phyloP scores from a whole-genome alignment of 2,888 invertebrate genomes.

The Polyommatus icarus region DNA sequence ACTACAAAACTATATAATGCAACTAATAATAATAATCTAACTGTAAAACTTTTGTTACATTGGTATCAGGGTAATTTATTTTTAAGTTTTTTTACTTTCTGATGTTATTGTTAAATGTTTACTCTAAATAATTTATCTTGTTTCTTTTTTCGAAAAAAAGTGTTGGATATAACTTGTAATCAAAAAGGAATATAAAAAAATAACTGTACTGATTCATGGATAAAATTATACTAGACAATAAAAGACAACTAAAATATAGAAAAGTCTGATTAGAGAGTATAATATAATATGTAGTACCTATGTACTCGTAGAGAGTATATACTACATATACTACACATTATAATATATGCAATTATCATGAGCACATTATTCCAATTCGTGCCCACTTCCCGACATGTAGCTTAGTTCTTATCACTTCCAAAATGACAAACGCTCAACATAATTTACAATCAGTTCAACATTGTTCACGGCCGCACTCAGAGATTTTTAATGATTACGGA shows the following conservation, averaged over 20 bases:
- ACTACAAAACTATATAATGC: conserved; percentile 48
- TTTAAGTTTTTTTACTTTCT: background rate
- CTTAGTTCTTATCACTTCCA: no score
- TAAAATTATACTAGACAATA: background rate
- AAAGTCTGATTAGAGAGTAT: background rate
- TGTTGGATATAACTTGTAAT: no score
- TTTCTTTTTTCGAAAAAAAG: no score
- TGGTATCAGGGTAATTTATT: background rate
- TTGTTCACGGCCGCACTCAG: background rate
- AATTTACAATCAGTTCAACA: conserved; percentile 21
- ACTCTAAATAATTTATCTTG: background rate
- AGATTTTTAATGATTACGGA: background rate
- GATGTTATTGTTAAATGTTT: background rate
- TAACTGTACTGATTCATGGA: background rate
- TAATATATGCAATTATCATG: no score
- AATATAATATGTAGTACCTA: no score
- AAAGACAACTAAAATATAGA: background rate
- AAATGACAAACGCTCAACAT: background rate
- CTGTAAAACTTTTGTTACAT: background rate
- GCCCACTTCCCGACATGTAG: background rate
- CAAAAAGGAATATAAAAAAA: no score
- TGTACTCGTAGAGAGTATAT: no score
- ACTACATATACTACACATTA: no score
- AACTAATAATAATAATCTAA: conserved; percentile 41
- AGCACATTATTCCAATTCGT: background rate